These are phyloP conservation scores for Carabus problematicus DNA, from an alignment of 2,888 invertebrate genomes.

Conservation along the genomic window DNA sequence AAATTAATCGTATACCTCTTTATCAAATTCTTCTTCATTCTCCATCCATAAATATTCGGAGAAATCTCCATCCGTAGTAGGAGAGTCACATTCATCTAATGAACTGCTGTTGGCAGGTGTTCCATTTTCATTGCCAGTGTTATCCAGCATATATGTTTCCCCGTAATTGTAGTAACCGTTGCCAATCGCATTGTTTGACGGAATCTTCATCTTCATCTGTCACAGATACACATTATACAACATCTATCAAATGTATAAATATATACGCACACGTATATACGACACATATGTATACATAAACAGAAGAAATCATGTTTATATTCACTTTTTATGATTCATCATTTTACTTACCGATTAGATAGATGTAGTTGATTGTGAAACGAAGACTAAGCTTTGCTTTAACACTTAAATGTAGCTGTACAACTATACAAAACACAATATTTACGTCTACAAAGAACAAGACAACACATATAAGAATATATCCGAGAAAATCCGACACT, in stretches of 20 bases:
- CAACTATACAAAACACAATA: too few species aligned
- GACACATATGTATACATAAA: too few species aligned
- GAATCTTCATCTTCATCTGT: slow-evolving; percentile 54
- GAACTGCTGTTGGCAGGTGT: slow-evolving; percentile 52
- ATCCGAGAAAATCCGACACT: too few species aligned
- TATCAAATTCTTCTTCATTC: slow-evolving; percentile 91
- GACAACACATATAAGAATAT: too few species aligned
- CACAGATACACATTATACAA: slow-evolving; percentile 44
- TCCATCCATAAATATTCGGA: slow-evolving; percentile 96
- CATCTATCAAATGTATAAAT: background rate
- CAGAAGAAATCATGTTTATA: too few species aligned
- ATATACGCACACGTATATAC: too few species aligned
- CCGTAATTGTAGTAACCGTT: slow-evolving; percentile 55
- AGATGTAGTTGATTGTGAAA: too few species aligned
- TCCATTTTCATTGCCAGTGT: slow-evolving; percentile 50
- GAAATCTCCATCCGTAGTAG: slow-evolving; percentile 73
- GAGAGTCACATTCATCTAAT: slow-evolving; percentile 57
- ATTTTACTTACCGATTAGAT: too few species aligned
- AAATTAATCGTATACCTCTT: slow-evolving; percentile 68
- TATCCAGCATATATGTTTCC: slow-evolving; percentile 51
- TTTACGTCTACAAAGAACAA: too few species aligned
- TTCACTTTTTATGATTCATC: too few species aligned
- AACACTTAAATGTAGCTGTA: too few species aligned
- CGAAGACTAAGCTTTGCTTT: too few species aligned
- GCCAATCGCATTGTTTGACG: slow-evolving; percentile 52